Evolutionary conservation across 2,113 vertebrate genomes (phyloP).

Genomic region (Chaetura pelagica): DNA sequence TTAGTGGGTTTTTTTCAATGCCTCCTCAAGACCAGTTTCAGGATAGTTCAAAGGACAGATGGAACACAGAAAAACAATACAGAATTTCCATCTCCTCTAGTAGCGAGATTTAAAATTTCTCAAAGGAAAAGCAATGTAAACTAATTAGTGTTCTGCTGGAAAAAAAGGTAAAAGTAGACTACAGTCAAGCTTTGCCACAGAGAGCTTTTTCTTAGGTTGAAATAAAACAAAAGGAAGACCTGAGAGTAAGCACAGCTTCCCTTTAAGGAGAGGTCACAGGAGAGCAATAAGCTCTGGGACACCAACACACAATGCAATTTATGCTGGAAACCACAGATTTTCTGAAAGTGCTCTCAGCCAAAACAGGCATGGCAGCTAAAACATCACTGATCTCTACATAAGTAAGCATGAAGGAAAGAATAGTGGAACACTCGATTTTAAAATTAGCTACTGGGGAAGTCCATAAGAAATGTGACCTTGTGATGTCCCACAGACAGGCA

Average conservation of each 20-base stretch:
- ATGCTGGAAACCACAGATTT: background rate
- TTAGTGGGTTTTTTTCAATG: background rate
- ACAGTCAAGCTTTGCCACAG: constrained; percentile 10
- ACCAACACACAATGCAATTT: background rate
- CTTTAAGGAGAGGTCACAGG: background rate
- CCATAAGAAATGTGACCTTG: background rate
- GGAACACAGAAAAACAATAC: background rate
- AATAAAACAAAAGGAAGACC: background rate
- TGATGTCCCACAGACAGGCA: background rate
- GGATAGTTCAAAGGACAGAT: background rate
- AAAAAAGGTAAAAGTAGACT: background rate
- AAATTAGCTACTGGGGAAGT: background rate
- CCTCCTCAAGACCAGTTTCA: background rate
- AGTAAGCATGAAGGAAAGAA: background rate
- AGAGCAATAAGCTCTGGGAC: background rate
- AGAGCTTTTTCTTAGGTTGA: background rate
- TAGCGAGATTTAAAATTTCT: background rate
- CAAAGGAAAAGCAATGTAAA: background rate
- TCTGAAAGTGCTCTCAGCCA: background rate
- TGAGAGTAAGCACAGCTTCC: background rate
- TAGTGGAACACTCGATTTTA: background rate
- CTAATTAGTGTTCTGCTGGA: background rate
- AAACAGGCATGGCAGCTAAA: background rate
- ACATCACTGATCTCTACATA: background rate
- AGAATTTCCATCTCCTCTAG: background rate